phyloP scores from a whole-genome alignment of 1,140 invertebrate genomes.

The Alviniconcha marisindica region DNA sequence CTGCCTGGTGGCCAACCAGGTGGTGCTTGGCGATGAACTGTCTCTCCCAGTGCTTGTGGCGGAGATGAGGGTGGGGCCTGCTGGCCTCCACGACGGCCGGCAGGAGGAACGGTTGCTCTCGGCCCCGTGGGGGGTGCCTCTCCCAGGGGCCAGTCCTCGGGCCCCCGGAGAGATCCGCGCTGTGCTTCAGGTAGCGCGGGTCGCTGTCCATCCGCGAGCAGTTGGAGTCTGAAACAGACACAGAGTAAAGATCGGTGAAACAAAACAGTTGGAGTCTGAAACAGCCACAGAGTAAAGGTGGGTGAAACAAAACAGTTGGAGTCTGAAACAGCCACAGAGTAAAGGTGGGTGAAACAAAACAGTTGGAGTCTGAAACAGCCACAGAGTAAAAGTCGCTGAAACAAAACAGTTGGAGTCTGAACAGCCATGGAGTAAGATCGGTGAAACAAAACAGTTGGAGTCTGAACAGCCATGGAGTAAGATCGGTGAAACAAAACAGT shows the following conservation, averaged over 20 bases:
- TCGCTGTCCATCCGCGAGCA: constrained; percentile 20
- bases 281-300: too few relatives aligned
- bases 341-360: too few relatives aligned
- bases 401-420: too few relatives aligned
- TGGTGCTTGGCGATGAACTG: constrained; percentile 37
- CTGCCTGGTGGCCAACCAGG: not conserved
- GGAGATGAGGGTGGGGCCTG: constrained; percentile 17
- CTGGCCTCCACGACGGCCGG: not conserved
- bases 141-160: not conserved
- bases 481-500: too few relatives aligned
- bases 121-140: not conserved
- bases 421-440: too few relatives aligned
- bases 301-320: constrained; percentile 40
- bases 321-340: constrained; percentile 7
- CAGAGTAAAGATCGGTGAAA: too few relatives aligned
- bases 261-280: constrained; percentile 37
- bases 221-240: constrained; percentile 31
- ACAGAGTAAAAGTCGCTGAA: too few relatives aligned
- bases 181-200: constrained; percentile 12
- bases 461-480: constrained; percentile 11
- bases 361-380: constrained; percentile 32
- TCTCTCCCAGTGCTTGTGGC: constrained; percentile 50
- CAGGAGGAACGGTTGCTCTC: not conserved
- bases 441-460: too few relatives aligned
- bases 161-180: not conserved